Percentiles rank a stretch among this genome's conserved stretches.
phyloP scores from a whole-genome alignment of 2,797 vertebrate species.

The Amniataba percoides region DNA sequence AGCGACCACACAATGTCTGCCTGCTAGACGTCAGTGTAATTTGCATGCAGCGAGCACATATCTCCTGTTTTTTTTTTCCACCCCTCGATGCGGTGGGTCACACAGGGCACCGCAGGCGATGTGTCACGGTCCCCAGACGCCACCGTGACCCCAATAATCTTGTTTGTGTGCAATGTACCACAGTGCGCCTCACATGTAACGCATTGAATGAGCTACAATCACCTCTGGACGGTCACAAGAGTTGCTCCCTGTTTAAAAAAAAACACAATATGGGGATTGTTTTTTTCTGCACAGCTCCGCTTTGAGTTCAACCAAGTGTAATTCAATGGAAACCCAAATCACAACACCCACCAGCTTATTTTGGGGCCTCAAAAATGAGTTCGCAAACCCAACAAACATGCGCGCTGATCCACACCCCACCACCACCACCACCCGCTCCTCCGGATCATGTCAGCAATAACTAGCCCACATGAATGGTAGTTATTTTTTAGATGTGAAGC shows the following conservation, averaged over 20 bases:
- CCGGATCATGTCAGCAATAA: slow-evolving; percentile 82
- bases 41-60: slow-evolving; percentile 69
- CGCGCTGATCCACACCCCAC: not conserved
- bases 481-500: slow-evolving; percentile 81
- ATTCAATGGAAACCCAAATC: slow-evolving; percentile 1
- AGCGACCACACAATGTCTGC: slow-evolving; percentile 25
- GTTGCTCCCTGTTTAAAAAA: slow-evolving; percentile 7
- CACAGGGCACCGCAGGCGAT: slow-evolving; percentile 29
- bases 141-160: slow-evolving; percentile 46
- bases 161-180: slow-evolving; percentile 48
- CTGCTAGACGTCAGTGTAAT: slow-evolving; percentile 52
- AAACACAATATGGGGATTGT: not conserved
- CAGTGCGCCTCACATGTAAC: slow-evolving; percentile 51
- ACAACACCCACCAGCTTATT: slow-evolving; percentile 35
- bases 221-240: slow-evolving; percentile 35
- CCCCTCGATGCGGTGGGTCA: slow-evolving; percentile 43
- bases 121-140: slow-evolving; percentile 40
- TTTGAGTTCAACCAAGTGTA: not conserved
- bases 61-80: not conserved
- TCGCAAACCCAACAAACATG: not conserved
- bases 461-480: slow-evolving; percentile 68
- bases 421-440: slow-evolving; percentile 27
- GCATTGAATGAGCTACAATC: slow-evolving; percentile 67
- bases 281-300: slow-evolving; percentile 14
- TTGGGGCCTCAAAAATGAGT: slow-evolving; percentile 14